Conservation (phyloP, 2,113 vertebrate species). For the Nannobrachium achirus region DNA sequence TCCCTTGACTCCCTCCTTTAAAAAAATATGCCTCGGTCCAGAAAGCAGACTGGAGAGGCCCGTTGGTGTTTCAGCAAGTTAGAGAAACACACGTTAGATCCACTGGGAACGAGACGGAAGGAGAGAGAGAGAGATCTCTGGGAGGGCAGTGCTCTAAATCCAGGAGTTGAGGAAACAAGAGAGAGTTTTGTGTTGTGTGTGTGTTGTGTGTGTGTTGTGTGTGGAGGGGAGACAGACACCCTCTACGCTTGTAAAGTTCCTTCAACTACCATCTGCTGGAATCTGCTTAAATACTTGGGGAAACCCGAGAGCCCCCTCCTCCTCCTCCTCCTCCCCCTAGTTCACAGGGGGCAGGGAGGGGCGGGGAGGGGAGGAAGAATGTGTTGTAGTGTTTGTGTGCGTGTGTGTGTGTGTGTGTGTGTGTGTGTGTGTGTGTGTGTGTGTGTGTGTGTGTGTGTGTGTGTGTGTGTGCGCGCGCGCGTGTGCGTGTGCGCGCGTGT, state of each 20-base stretch:
- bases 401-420: background rate
- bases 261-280: slow-evolving; percentile 69
- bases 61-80: too few species aligned
- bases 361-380: background rate
- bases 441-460: slow-evolving; percentile 43
- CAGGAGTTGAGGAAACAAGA: background rate
- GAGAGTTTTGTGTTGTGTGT: background rate
- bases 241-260: slow-evolving; percentile 50
- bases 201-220: background rate
- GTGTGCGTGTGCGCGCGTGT: slow-evolving; percentile 7
- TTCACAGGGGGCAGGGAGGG: slow-evolving; percentile 49
- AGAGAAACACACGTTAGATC: background rate
- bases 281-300: slow-evolving; percentile 77
- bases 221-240: slow-evolving; percentile 28
- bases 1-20: too few species aligned
- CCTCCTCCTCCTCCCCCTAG: slow-evolving; percentile 31
- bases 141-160: background rate
- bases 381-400: background rate
- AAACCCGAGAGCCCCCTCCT: slow-evolving; percentile 30
- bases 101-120: background rate
- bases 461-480: slow-evolving; percentile 20
- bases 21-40: too few species aligned
- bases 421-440: background rate
- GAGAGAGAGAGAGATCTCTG: too few species aligned
- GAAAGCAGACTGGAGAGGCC: background rate